Base-by-base conservation (phyloP, 2,797 vertebrate species). In the Allobates femoralis region DNA sequence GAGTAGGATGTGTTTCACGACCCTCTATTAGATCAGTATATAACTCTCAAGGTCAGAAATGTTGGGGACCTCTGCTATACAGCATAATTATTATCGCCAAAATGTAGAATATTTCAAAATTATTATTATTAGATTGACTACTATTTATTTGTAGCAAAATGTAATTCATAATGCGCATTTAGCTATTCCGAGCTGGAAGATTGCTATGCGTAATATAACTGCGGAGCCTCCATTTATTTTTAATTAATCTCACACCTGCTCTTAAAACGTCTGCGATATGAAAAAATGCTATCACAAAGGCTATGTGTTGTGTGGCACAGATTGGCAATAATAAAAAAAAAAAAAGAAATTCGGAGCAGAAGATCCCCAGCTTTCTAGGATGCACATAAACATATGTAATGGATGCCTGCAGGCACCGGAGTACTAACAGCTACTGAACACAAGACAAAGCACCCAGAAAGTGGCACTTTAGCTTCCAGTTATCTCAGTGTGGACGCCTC, bases 391-490 rank as follows among this genome's bases (percentile, higher is more conserved):
- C 73, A 58, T 83, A 34, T 81, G 55, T 77, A 83, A 87, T 83
- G 64, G 75, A 78, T 78, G 80, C 56, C 62, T 82, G 85, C 79
- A 51, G 79, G 58, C 41, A 82, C 79, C 71, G 41, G 67, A 76
- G 74, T 75, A 78, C 79, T 86, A 71, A 83, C 86, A 79, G 53
- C 76, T 62, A 83, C 81, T 79, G 75, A 78, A 71, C 81, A 71
- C 51, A 79, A 87, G 74, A 87, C 64, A 79, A 87, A 83, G 80
- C 81, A 87, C 34, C 80, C 64, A 62, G 80, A 62, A 78, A 83
- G 73, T 76, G 71, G 51, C 81, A 87, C 62, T 87, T 83, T 83
- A 79, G 81, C 64, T 83, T 73, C 34, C 26, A 78, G 81, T 87
- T 60, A 87, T 87, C 37, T 83, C 64, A 53, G 64, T 73, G 74